Conservation (phyloP, 2,113 vertebrate genomes). For the Mesoclemmys tuberculata region DNA sequence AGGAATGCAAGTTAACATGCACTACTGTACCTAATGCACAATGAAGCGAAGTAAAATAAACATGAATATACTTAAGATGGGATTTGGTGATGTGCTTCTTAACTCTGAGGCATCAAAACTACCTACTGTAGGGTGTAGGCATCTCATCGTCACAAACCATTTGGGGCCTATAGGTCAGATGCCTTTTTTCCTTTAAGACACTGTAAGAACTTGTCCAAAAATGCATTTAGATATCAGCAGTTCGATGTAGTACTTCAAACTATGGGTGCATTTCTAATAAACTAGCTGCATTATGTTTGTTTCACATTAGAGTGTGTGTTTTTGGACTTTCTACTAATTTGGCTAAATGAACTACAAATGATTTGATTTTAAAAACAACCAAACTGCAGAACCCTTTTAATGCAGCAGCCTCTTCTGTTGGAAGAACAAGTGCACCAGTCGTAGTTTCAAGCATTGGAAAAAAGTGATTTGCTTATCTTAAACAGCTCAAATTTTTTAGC, state of each 20-base stretch:
- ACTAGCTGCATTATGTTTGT: background rate
- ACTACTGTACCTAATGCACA: background rate
- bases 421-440: too few species aligned
- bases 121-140: background rate
- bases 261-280: background rate
- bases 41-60: slow-evolving; percentile 34
- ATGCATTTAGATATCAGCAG: too few species aligned
- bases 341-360: background rate
- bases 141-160: background rate
- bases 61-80: background rate
- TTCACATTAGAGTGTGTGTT: background rate
- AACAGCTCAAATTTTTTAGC: too few species aligned
- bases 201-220: background rate
- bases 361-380: too few species aligned
- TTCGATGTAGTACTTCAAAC: background rate
- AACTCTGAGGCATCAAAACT: background rate
- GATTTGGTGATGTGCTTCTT: background rate
- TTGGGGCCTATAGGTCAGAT: background rate
- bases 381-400: too few species aligned
- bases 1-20: fast-evolving
- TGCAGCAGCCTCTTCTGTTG: too few species aligned
- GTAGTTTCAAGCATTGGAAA: too few species aligned
- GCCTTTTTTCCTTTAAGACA: background rate
- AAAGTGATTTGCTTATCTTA: too few species aligned
- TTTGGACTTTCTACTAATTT: background rate